Evolutionary conservation across 2,113 vertebrate genomes (phyloP), one percentile per base, ranked within the genome.

Genomic region (Pachypanchax playfairii): DNA sequence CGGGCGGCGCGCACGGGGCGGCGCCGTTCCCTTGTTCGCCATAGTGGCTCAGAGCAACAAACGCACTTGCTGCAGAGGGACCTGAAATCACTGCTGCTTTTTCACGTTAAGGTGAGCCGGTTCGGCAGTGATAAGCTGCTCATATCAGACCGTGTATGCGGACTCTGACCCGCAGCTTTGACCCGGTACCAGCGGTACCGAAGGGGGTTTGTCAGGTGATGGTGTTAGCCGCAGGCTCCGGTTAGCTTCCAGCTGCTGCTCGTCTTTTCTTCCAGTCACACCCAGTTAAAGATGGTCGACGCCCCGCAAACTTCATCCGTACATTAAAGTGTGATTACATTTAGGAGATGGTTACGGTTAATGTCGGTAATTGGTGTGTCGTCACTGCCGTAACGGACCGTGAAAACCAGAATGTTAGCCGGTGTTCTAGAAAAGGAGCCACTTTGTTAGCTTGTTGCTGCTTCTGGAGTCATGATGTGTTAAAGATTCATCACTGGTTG

Each of bases 11-110:
- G 33, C 77, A 21, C 79, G 60, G 89, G 86, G 87, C 90, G 88
- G 87, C 86, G 85, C 81, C 86, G 73, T 67, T 75, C 80, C 72
- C 46, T 80, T 82, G 59, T 88, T 87, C 88, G 90, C 91, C 91
- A 91, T 91, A 89, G 81, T 88, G 72, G 58, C 82, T 79, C 68
- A 31, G 55, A 77, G 51, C 83, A 74, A 58, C 72, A 5, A 51
- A 78, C 73, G 80, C 79, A 74, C 68, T 65, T 55, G 56, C 60
- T 29, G 59, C 70, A 61, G 22, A 64, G 75, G 65, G 75, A 61
- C 74, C 86, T 73, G 81, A 41, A 79, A 75, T 20, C 66, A 48
- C 61, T 15, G 6, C 74, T 25, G 39, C 73, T 48, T 58, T 48
- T 20, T 4, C 36, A 56, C 24, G 43, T 33, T 42, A 60, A 80